Conservation (phyloP, 2,113 vertebrate species). For the Ciconia boyciana region DNA sequence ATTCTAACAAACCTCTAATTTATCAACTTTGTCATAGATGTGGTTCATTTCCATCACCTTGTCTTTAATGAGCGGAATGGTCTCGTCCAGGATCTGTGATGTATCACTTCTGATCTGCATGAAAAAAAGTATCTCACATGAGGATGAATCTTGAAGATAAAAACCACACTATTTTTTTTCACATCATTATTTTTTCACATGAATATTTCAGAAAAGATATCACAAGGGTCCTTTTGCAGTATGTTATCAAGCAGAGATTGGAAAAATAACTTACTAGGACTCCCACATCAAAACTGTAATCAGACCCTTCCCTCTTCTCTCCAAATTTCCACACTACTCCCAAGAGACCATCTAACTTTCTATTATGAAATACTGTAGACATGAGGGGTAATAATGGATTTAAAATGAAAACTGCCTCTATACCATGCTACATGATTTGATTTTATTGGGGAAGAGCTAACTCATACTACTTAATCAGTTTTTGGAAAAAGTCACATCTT, state of each 20-base stretch:
- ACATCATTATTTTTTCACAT: background rate
- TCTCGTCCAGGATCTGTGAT: slow-evolving; percentile 49
- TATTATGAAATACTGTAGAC: background rate
- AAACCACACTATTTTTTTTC: background rate
- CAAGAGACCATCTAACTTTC: background rate
- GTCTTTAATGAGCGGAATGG: slow-evolving; percentile 38
- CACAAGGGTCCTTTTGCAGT: background rate
- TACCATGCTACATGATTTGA: background rate
- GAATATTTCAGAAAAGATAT: background rate
- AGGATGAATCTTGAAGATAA: background rate
- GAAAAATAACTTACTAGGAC: background rate
- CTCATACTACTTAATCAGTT: background rate
- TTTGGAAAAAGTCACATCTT: background rate
- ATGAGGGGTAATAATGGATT: background rate
- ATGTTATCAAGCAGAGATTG: background rate
- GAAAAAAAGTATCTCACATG: background rate
- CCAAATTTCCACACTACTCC: background rate
- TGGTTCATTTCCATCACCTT: slow-evolving; percentile 51
- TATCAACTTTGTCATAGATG: slow-evolving; percentile 53
- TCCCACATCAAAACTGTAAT: background rate
- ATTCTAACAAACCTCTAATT: slow-evolving; percentile 57
- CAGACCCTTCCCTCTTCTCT: background rate
- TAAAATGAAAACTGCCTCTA: background rate
- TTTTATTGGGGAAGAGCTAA: background rate
- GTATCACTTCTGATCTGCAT: slow-evolving; percentile 61